A percentile compares a stretch with the other conserved stretches of the same genome.
phyloP scores from a whole-genome alignment of 2,113 vertebrate species.

The Stercorarius parasiticus region DNA sequence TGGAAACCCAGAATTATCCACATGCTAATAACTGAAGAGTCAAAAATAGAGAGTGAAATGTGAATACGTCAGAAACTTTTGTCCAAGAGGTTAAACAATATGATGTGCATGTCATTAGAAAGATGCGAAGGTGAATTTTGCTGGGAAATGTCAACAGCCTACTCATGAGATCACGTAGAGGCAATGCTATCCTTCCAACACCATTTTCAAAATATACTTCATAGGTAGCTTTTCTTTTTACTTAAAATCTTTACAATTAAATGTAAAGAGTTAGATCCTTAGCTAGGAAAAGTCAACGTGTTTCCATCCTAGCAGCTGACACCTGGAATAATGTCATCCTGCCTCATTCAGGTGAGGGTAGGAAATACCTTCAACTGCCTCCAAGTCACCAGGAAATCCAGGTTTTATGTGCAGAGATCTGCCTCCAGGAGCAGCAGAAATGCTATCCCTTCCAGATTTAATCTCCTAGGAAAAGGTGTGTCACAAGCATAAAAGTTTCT shows the following conservation, averaged over 20 bases:
- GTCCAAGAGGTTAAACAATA: background rate
- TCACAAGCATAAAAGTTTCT: background rate
- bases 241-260: background rate
- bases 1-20: constrained; percentile 17
- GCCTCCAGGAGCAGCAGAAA: background rate
- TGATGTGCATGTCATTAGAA: background rate
- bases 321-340: background rate
- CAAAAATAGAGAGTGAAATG: background rate
- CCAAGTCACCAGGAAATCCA: background rate
- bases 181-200: background rate
- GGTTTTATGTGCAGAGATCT: background rate
- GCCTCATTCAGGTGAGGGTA: background rate
- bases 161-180: background rate
- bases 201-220: background rate
- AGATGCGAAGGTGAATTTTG: background rate
- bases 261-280: background rate
- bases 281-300: background rate
- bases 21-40: background rate
- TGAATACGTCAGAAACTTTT: background rate
- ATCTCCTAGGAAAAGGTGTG: background rate
- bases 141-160: background rate
- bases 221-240: background rate
- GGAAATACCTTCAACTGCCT: background rate
- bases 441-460: background rate
- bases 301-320: background rate